Evolutionary conservation across 2,797 vertebrate species (phyloP).

Genomic region (Gorsachius magnificus): DNA sequence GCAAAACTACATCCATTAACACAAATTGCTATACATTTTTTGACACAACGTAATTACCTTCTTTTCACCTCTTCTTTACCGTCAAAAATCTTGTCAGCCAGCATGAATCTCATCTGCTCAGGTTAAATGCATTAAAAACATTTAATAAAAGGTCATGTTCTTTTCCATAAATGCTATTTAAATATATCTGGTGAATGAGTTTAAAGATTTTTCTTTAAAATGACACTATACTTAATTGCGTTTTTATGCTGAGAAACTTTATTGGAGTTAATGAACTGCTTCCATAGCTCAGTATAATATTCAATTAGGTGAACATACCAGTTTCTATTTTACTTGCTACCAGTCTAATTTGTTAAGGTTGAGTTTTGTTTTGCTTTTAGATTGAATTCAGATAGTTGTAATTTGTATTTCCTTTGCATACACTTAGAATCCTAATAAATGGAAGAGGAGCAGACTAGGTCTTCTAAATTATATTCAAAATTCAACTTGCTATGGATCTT

Average conservation of each 20-base stretch:
- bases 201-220: background rate
- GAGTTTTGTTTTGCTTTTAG: background rate
- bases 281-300: background rate
- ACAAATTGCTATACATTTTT: background rate
- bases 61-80: background rate
- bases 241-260: background rate
- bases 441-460: background rate
- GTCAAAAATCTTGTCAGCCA: background rate
- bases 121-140: background rate
- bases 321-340: background rate
- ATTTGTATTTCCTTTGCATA: background rate
- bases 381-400: background rate
- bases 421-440: background rate
- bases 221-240: background rate
- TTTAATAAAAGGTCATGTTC: background rate
- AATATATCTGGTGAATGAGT: background rate
- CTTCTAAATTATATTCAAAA: background rate
- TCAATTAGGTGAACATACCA: background rate
- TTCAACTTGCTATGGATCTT: background rate
- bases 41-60: background rate
- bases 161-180: background rate
- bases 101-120: background rate
- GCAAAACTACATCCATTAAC: background rate
- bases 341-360: background rate
- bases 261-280: background rate